Evolutionary conservation across 2,888 invertebrate species (phyloP), one percentile per base, ranked within the genome.

Genomic region (Rapana venosa): DNA sequence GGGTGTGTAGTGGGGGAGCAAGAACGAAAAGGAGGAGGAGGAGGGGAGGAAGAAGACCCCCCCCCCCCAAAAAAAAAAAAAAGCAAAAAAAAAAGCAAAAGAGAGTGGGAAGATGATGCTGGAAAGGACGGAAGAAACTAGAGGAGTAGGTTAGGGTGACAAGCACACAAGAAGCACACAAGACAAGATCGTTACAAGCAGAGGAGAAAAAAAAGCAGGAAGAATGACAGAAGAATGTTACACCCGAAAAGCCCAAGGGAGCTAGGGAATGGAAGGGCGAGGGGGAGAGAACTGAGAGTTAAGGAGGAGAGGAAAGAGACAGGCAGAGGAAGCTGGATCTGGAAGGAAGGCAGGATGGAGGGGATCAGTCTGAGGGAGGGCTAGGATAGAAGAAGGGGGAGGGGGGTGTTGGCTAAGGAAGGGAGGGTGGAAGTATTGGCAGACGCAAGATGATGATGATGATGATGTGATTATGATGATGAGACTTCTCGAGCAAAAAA

Each of bases 71-170:
- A 20, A 22, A 61, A 77, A n/a, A n/a, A 13, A 66, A n/a, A 36
- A 8, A 47, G 0, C 1, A 85, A 70, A 22, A 66, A 85, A 89
- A 4, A 36, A n/a, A 84, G 66, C 66, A 61, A 85, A 11, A n/a
- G 70, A 36, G 2, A 47, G 47, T 47, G 47, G 47, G 8, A 47
- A 47, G 47, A 47, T 47, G 47, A 47, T 47, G 47, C 47, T 47
- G 47, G 47, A 47, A 47, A 47, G 47, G 47, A 47, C 47, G 47
- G 47, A 47, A 47, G 47, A 47, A 47, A 47, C 4, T 36, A 47
- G 81, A 56, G 77, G 81, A 36, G 77, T 56, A 81, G 35, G 32
- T 6, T 47, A 77, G 47, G 58, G n/a, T 30, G 79, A 88, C 79
- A 81, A 5, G 83, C n/a, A 30, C 30, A 83, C 35, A 35, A 83